These are phyloP conservation scores for Brachyhypopomus gauderio DNA, from an alignment of 2,113 vertebrate species.

Conservation along the genomic window DNA sequence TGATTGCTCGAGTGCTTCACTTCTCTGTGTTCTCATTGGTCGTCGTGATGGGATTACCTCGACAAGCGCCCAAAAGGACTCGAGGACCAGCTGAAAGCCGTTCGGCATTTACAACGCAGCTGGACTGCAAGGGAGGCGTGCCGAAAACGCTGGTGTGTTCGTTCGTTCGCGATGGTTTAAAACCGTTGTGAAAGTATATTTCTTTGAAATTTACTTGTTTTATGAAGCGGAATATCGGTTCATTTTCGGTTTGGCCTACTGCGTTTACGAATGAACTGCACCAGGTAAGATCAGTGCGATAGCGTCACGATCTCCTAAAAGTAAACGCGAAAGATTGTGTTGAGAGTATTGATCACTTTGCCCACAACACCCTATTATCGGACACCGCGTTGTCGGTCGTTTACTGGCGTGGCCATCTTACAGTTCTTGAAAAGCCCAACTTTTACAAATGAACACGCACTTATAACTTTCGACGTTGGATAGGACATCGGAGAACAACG, in stretches of 20 bases:
- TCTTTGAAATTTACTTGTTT: neutral
- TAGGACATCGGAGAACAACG: no score
- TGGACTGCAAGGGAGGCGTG: constrained; percentile 46
- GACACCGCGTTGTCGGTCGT: no score
- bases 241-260: neutral
- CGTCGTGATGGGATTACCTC: neutral
- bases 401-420: no score
- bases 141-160: neutral
- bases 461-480: no score
- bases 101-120: constrained; percentile 30
- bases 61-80: constrained; percentile 20
- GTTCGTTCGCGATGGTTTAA: neutral
- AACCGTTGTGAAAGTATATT: neutral
- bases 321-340: no score
- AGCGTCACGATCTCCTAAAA: no score
- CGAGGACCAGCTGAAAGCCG: constrained; percentile 15
- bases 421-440: no score
- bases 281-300: constrained; percentile 63
- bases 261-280: constrained; percentile 59
- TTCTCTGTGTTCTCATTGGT: constrained; percentile 36
- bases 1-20: constrained; percentile 25
- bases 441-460: no score
- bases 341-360: no score
- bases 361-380: no score
- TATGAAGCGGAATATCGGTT: neutral